Conservation (phyloP, 2,113 vertebrate species). For the Zapornia atra region DNA sequence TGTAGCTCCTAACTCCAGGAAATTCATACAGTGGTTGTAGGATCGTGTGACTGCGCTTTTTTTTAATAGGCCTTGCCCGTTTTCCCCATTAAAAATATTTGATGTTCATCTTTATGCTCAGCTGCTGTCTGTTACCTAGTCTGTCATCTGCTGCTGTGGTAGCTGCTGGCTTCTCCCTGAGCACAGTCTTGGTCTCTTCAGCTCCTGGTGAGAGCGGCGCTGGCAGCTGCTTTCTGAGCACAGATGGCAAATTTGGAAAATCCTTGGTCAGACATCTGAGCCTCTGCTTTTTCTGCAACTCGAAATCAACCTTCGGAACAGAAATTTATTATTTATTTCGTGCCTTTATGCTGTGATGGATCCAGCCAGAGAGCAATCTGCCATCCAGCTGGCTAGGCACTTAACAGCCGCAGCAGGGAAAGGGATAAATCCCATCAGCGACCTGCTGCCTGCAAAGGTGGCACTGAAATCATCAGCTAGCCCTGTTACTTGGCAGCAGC, state of each 20-base stretch:
- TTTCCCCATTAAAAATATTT: neutral
- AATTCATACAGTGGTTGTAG: neutral
- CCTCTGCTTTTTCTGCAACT: neutral
- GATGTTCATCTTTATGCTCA: fast-evolving
- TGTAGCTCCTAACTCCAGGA: neutral
- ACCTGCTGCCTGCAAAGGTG: neutral
- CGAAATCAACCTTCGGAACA: neutral
- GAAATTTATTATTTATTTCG: neutral
- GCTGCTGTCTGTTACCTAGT: neutral
- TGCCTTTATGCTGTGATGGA: neutral
- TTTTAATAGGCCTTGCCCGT: neutral
- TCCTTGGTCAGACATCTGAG: neutral
- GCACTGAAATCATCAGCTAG: neutral
- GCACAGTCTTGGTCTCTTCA: neutral
- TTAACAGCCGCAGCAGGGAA: neutral
- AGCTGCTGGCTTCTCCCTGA: neutral
- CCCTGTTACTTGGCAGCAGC: neutral
- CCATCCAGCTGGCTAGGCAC: neutral
- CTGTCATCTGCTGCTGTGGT: neutral
- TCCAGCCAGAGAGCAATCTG: neutral
- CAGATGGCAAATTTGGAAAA: neutral
- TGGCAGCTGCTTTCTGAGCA: neutral
- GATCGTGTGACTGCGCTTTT: neutral
- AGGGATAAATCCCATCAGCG: neutral
- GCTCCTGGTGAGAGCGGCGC: neutral